These are phyloP conservation scores for Ophioninae sp. DNA, from an alignment of 2,888 invertebrate genomes.

Conservation along the genomic window DNA sequence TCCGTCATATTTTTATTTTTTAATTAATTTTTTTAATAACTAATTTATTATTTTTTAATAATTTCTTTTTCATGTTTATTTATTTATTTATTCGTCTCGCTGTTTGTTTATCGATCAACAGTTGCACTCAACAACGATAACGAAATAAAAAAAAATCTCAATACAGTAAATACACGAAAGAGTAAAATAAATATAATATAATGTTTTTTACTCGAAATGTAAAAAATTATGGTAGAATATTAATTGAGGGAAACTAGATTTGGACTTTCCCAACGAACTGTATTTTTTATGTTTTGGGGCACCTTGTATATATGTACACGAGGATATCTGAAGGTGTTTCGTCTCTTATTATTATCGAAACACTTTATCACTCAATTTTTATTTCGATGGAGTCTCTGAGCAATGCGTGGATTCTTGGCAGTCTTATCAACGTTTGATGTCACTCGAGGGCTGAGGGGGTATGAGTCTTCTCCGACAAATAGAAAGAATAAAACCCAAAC, in stretches of 20 bases:
- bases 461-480: constrained; percentile 21
- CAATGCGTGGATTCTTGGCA: constrained; percentile 23
- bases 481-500: constrained; percentile 27
- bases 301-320: not conserved
- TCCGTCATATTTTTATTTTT: not conserved
- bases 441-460: not conserved
- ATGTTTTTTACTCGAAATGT: not conserved
- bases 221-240: not conserved
- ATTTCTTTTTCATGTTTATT: not conserved
- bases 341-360: constrained; percentile 35
- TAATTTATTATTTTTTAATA: not conserved
- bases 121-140: not conserved
- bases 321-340: constrained; percentile 30
- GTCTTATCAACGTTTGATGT: constrained; percentile 40
- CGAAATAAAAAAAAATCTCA: not conserved
- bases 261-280: too few species aligned
- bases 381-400: constrained; percentile 22
- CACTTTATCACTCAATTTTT: constrained; percentile 37
- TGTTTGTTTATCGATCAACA: not conserved
- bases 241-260: not conserved
- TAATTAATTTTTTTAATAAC: not conserved
- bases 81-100: not conserved
- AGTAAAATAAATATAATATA: not conserved
- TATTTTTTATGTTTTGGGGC: not conserved
- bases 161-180: not conserved